Conservation (phyloP, 1,140 invertebrate genomes). For the Dendrolimus kikuchii region DNA sequence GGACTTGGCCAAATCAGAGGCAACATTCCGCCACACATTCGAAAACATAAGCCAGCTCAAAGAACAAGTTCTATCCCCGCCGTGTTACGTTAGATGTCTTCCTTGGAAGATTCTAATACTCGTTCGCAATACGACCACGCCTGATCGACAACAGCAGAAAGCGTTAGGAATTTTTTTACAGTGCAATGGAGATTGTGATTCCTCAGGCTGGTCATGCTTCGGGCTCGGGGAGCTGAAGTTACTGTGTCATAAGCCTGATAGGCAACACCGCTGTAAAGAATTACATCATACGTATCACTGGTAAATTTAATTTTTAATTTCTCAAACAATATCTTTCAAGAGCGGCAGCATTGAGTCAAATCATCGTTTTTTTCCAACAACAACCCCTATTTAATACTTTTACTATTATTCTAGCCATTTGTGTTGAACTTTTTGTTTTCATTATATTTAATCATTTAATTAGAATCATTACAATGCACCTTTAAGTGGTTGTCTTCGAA, state of each 20-base stretch:
- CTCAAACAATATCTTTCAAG: neutral
- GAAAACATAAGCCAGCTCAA: conserved; percentile 92
- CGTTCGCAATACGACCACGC: conserved; percentile 82
- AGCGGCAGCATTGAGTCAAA: neutral
- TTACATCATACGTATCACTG: conserved; percentile 79
- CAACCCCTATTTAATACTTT: too few relatives aligned
- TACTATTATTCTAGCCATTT: too few relatives aligned
- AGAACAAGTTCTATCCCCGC: conserved; percentile 89
- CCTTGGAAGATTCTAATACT: conserved; percentile 99
- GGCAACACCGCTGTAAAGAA: conserved; percentile 82
- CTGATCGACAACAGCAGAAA: conserved; percentile 80
- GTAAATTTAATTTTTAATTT: conserved; percentile 26
- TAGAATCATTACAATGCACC: too few relatives aligned
- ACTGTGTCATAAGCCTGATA: conserved; percentile 86
- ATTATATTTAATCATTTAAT: too few relatives aligned
- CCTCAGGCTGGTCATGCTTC: conserved; percentile 96
- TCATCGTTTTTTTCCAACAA: too few relatives aligned
- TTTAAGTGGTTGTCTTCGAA: too few relatives aligned
- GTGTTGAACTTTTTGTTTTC: too few relatives aligned
- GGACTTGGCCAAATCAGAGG: conserved; percentile 94
- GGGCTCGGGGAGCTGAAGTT: conserved; percentile 92
- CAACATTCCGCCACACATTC: conserved; percentile 91
- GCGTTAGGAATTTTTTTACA: conserved; percentile 92
- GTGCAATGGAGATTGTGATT: conserved; percentile 95
- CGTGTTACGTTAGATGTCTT: conserved; percentile 94